These are phyloP conservation scores for Leptoteleia sp. DNA, from an alignment of 1,140 invertebrate genomes.

Conservation along the genomic window DNA sequence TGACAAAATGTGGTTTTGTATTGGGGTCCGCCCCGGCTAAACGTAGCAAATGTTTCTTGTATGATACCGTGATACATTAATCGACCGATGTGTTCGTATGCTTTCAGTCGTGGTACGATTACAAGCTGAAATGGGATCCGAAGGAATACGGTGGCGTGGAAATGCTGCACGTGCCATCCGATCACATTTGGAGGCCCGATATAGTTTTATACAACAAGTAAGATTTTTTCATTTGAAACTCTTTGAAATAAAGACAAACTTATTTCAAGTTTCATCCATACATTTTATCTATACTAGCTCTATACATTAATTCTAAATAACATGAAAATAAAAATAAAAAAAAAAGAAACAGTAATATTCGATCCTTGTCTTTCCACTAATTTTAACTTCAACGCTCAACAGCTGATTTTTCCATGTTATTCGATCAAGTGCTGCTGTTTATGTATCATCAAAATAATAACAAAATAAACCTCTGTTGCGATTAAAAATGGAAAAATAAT, in stretches of 20 bases:
- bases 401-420: too few species aligned
- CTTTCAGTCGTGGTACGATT: conserved; percentile 96
- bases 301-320: too few species aligned
- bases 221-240: conserved; percentile 78
- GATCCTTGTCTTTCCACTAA: too few species aligned
- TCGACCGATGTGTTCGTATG: conserved; percentile 45
- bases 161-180: conserved; percentile 96
- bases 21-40: background rate
- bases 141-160: conserved; percentile 96
- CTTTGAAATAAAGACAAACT: conserved; percentile 3
- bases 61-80: conserved; percentile 35
- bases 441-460: too few species aligned
- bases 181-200: conserved; percentile 97
- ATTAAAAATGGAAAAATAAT: too few species aligned
- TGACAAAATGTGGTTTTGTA: conserved; percentile 29
- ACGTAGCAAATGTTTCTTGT: conserved; percentile 37
- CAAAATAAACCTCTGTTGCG: too few species aligned
- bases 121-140: conserved; percentile 97
- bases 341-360: background rate
- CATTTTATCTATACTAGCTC: too few species aligned
- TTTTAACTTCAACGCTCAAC: too few species aligned
- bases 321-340: background rate
- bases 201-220: conserved; percentile 98
- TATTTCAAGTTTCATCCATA: too few species aligned
- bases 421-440: too few species aligned